Conservation (phyloP, 2,888 invertebrate genomes). For the Lepidocyrtoides sp. region DNA sequence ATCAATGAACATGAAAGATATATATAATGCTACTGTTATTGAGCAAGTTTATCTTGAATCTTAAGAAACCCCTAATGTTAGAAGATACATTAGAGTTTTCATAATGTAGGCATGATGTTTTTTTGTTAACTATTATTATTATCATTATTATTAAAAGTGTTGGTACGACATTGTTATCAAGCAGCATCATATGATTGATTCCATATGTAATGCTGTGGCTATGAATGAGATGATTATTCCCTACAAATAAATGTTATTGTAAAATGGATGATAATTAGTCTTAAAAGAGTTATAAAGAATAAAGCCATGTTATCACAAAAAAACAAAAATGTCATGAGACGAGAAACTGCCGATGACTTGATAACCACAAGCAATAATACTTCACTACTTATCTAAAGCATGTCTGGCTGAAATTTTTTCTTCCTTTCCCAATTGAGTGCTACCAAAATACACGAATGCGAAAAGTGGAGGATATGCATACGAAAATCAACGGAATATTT, state of each 20-base stretch:
- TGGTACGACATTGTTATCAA: background rate
- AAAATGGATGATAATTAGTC: background rate
- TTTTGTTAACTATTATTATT: conserved; percentile 6
- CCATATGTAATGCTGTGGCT: background rate
- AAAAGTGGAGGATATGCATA: too few relatives aligned
- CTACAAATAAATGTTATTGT: conserved; percentile 1
- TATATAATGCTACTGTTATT: too few relatives aligned
- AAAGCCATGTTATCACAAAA: conserved; percentile 19
- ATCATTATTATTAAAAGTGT: too few relatives aligned
- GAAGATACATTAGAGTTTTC: background rate
- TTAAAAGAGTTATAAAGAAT: conserved; percentile 4
- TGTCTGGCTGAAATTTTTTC: too few relatives aligned
- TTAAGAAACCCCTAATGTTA: background rate
- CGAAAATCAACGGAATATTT: too few relatives aligned
- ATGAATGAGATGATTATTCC: conserved; percentile 23
- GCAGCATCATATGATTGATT: background rate
- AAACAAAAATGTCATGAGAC: too few relatives aligned
- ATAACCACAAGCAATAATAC: too few relatives aligned
- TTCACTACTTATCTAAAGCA: too few relatives aligned
- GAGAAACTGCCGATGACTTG: too few relatives aligned
- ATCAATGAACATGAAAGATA: too few relatives aligned
- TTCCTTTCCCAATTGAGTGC: too few relatives aligned
- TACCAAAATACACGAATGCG: too few relatives aligned
- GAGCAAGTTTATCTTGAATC: background rate
- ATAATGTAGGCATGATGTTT: conserved; percentile 22